A percentile compares a stretch with the other conserved stretches of the same genome.
These are phyloP conservation scores for Paratilapia polleni DNA, from an alignment of 2,113 vertebrate species.

Conservation along the genomic window DNA sequence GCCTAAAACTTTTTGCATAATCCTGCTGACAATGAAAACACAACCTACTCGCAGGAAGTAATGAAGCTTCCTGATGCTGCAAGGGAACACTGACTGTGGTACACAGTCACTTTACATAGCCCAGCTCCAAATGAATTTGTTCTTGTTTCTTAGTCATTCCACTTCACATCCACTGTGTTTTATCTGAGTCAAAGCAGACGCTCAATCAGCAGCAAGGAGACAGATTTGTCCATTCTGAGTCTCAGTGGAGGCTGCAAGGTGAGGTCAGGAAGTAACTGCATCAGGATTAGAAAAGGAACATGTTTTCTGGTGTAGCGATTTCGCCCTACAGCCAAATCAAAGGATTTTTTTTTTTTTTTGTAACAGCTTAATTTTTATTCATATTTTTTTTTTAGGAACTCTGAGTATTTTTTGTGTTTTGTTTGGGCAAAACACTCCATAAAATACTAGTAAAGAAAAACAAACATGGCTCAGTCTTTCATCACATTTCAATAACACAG, in stretches of 20 bases:
- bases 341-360: neutral
- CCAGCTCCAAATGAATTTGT: constrained; percentile 5
- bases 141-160: neutral
- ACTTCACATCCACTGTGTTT: neutral
- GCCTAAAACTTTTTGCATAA: neutral
- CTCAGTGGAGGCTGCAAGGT: neutral
- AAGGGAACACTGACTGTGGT: neutral
- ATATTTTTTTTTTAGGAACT: neutral
- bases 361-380: neutral
- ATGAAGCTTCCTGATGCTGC: neutral
- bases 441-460: neutral
- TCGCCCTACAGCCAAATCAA: neutral
- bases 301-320: neutral
- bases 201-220: neutral
- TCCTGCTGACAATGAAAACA: neutral
- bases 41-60: neutral
- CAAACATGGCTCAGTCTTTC: constrained; percentile 3
- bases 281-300: neutral
- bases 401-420: neutral
- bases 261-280: neutral
- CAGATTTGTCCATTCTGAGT: neutral
- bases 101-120: neutral
- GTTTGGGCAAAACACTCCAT: neutral
- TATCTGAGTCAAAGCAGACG: constrained; percentile 4
- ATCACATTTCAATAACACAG: constrained; percentile 28